A percentile compares a stretch with the other conserved stretches of the same genome.
phyloP scores from a whole-genome alignment of 2,797 vertebrate species.

The Malacoraja senta region DNA sequence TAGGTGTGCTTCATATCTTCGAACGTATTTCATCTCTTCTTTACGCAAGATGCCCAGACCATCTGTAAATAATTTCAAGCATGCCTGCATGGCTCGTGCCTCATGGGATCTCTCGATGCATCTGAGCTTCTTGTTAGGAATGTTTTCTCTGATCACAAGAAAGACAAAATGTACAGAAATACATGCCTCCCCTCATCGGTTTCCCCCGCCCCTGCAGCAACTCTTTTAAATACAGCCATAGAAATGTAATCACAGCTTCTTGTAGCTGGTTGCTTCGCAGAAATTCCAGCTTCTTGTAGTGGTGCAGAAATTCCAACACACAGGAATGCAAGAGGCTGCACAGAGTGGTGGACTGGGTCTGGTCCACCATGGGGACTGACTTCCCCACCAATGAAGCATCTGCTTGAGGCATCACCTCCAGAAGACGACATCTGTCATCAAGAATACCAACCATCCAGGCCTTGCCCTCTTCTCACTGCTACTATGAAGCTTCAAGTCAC shows the following conservation, averaged over 20 bases:
- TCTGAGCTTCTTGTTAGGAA: neutral
- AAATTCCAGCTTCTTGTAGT: neutral
- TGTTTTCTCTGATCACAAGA: constrained; percentile 9
- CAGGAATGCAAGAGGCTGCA: too few relatives aligned
- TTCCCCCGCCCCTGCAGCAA: neutral
- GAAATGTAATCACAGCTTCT: neutral
- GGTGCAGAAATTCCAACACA: too few relatives aligned
- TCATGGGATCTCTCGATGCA: neutral
- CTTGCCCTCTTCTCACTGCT: too few relatives aligned
- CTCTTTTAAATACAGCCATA: neutral
- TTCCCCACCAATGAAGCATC: too few relatives aligned
- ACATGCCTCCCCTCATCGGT: neutral
- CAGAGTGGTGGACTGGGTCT: too few relatives aligned
- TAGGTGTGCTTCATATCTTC: neutral
- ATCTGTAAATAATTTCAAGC: neutral
- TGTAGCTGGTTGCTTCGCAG: neutral
- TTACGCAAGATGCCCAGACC: neutral
- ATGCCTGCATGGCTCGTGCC: neutral
- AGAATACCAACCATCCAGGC: too few relatives aligned
- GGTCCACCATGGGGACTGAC: too few relatives aligned
- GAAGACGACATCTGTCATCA: too few relatives aligned
- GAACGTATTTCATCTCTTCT: neutral
- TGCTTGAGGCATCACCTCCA: too few relatives aligned
- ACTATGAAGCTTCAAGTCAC: too few relatives aligned
- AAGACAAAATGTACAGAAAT: neutral